Conservation (phyloP, 2,888 invertebrate species). For the Rhamnusium bicolor region DNA sequence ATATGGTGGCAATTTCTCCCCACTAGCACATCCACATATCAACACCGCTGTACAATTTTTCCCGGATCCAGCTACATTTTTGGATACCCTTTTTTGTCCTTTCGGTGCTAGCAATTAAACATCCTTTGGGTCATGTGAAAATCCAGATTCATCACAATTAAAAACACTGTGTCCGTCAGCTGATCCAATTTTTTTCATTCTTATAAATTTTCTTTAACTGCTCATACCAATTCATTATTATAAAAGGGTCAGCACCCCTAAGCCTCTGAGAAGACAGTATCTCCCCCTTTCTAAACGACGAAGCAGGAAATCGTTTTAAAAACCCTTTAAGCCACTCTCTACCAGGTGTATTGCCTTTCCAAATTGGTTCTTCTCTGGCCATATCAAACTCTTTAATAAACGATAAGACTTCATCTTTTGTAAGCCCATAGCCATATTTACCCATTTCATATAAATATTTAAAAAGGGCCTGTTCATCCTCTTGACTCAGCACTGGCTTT, state of each 20-base stretch:
- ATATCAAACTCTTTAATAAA: not conserved
- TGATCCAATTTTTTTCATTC: not conserved
- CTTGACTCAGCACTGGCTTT: not conserved
- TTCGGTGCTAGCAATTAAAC: no score
- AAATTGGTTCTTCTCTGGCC: not conserved
- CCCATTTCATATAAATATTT: not conserved
- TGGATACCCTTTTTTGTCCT: no score
- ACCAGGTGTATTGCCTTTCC: not conserved
- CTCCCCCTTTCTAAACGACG: not conserved
- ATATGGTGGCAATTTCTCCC: no score
- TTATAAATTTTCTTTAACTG: not conserved
- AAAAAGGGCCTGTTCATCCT: not conserved
- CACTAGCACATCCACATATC: no score
- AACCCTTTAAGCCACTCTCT: not conserved
- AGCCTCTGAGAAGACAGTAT: not conserved
- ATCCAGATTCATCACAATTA: no score
- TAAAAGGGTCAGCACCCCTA: not conserved
- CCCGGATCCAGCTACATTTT: no score
- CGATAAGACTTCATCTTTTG: no score
- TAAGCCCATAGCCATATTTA: no score
- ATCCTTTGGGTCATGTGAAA: no score
- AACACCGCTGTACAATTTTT: no score
- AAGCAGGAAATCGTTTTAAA: not conserved
- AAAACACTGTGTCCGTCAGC: not conserved
- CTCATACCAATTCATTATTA: not conserved